A percentile compares a stretch with the other conserved stretches of the same genome.
Evolutionary conservation across 2,113 vertebrate genomes (phyloP).

Genomic region (Dromas ardeola): DNA sequence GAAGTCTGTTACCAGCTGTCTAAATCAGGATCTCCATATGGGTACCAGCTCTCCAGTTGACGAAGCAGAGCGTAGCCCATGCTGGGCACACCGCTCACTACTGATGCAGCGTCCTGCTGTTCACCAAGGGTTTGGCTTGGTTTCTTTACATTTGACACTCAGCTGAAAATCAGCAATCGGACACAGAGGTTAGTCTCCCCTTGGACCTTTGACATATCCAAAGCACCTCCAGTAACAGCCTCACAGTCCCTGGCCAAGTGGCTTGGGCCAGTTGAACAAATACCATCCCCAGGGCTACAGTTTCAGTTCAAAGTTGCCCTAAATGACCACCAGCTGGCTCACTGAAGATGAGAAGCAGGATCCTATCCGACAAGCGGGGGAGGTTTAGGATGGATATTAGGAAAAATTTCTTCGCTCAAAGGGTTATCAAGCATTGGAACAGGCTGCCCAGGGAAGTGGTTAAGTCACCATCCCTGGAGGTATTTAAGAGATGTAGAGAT

Average conservation of each 20-base stretch:
- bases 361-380: not conserved
- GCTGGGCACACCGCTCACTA: not conserved
- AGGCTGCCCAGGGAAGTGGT: not conserved
- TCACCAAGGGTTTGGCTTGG: not conserved
- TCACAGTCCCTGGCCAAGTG: not conserved
- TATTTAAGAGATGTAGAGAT: not conserved
- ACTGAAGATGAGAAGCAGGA: not conserved
- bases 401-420: not conserved
- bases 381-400: not conserved
- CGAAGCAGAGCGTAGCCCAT: fast-evolving
- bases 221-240: not conserved
- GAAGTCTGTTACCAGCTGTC: not conserved
- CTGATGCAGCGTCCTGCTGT: not conserved
- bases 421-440: not conserved
- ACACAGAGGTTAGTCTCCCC: fast-evolving
- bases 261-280: not conserved
- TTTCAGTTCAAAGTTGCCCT: not conserved
- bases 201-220: not conserved
- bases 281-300: not conserved
- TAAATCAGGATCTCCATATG: not conserved
- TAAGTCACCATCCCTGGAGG: not conserved
- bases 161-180: not conserved
- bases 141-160: not conserved
- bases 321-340: not conserved
- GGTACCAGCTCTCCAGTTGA: not conserved